Evolutionary conservation across 2,113 vertebrate species (phyloP).

Genomic region (Rhipidura dahli): DNA sequence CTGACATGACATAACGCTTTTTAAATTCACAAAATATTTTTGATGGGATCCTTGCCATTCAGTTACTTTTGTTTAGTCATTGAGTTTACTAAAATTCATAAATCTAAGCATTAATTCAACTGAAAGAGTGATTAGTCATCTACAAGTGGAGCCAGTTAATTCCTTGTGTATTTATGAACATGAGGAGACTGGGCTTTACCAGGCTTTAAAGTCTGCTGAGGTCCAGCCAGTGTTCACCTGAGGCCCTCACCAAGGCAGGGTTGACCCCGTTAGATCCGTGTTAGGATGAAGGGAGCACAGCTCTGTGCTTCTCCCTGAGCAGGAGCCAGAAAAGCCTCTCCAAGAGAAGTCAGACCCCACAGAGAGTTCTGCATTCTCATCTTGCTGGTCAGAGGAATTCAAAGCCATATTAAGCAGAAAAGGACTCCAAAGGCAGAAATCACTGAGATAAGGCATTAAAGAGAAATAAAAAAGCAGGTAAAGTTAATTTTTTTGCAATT

Average conservation of each 20-base stretch:
- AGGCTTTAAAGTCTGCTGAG: not conserved
- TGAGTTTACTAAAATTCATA: conserved; percentile 5
- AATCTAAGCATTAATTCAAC: not conserved
- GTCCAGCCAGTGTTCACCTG: not conserved
- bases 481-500: not conserved
- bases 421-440: not conserved
- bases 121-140: not conserved
- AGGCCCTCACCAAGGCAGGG: not conserved
- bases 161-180: not conserved
- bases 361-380: not conserved
- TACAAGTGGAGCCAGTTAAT: not conserved
- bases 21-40: conserved; percentile 29
- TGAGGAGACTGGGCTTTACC: not conserved
- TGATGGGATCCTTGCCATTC: not conserved
- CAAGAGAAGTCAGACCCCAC: not conserved
- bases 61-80: not conserved
- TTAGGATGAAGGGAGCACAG: not conserved
- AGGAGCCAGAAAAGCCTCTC: not conserved
- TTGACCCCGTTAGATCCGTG: not conserved
- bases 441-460: not conserved
- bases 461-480: not conserved
- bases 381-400: not conserved
- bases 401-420: not conserved
- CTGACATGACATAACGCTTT: conserved; percentile 57
- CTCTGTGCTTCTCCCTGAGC: not conserved